These are phyloP conservation scores for Morpho deidamia DNA, from an alignment of 2,888 invertebrate species.

Conservation along the genomic window DNA sequence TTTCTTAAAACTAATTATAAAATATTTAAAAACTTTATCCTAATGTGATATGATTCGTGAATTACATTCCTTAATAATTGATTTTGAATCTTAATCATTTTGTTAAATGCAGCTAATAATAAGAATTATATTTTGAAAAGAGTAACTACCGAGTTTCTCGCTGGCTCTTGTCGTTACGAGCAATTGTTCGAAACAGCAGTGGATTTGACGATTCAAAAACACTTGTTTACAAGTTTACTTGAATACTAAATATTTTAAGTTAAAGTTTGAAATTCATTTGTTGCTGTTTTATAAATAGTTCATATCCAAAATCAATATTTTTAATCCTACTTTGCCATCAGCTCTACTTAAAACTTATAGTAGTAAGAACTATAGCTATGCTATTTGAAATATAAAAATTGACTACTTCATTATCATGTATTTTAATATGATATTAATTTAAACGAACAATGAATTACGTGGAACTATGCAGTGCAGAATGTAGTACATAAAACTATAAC, in stretches of 20 bases:
- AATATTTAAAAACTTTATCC: slow-evolving; percentile 38
- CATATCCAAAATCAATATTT: neutral
- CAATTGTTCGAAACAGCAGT: no score
- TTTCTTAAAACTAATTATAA: slow-evolving; percentile 30
- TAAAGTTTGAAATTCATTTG: no score
- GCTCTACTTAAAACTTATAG: neutral
- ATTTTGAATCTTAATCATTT: neutral
- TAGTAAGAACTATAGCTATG: slow-evolving; percentile 25
- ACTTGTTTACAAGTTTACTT: no score
- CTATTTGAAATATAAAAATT: slow-evolving; percentile 37
- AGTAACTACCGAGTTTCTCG: no score
- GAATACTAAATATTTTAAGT: no score
- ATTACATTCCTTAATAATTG: slow-evolving; percentile 17
- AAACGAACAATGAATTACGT: slow-evolving; percentile 7
- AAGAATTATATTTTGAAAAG: no score
- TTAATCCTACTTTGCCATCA: neutral
- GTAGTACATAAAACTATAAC: slow-evolving; percentile 3
- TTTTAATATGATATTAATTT: slow-evolving; percentile 3
- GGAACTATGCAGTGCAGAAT: slow-evolving; percentile 13
- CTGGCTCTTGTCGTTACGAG: no score
- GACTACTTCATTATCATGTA: slow-evolving; percentile 38
- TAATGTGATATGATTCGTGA: slow-evolving; percentile 66
- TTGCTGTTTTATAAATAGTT: no score
- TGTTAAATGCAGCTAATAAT: no score
- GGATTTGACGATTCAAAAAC: no score